Conservation (phyloP, 2,888 invertebrate genomes). For the Epirrhoe alternata region DNA sequence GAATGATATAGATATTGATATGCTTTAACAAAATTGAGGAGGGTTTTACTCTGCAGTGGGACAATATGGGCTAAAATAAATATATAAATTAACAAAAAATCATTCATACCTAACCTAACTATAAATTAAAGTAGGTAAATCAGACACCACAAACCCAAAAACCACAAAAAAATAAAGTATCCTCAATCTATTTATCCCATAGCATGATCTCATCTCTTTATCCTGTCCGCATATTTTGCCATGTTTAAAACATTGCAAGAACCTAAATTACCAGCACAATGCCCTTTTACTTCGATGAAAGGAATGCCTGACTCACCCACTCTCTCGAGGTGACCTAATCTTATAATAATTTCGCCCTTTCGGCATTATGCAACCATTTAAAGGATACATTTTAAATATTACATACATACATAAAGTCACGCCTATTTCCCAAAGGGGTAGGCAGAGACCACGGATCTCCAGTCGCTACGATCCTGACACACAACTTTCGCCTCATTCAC, state of each 20-base stretch:
- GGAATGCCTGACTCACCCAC: slow-evolving; percentile 33
- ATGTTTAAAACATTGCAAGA: slow-evolving; percentile 1
- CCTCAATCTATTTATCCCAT: not conserved
- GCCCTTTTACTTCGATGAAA: slow-evolving; percentile 33
- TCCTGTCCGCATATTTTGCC: slow-evolving; percentile 15
- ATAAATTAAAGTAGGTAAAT: too few species aligned
- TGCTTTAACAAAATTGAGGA: too few species aligned
- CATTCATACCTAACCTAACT: too few species aligned
- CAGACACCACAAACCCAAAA: not conserved
- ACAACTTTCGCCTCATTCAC: too few species aligned
- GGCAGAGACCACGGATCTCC: too few species aligned
- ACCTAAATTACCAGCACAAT: slow-evolving; percentile 28
- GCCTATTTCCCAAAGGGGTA: too few species aligned
- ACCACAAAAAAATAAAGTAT: not conserved
- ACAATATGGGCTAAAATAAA: too few species aligned
- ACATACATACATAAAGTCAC: too few species aligned
- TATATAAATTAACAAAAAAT: too few species aligned
- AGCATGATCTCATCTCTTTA: slow-evolving; percentile 16
- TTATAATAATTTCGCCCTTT: slow-evolving; percentile 35
- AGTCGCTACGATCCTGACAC: too few species aligned
- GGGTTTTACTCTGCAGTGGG: too few species aligned
- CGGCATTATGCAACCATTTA: slow-evolving; percentile 24
- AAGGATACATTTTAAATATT: not conserved
- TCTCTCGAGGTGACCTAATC: slow-evolving; percentile 39
- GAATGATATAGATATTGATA: too few species aligned